Evolutionary conservation across 2,888 invertebrate species (phyloP), one percentile per base, ranked within the genome.

Genomic region (Sminthurides aquaticus): DNA sequence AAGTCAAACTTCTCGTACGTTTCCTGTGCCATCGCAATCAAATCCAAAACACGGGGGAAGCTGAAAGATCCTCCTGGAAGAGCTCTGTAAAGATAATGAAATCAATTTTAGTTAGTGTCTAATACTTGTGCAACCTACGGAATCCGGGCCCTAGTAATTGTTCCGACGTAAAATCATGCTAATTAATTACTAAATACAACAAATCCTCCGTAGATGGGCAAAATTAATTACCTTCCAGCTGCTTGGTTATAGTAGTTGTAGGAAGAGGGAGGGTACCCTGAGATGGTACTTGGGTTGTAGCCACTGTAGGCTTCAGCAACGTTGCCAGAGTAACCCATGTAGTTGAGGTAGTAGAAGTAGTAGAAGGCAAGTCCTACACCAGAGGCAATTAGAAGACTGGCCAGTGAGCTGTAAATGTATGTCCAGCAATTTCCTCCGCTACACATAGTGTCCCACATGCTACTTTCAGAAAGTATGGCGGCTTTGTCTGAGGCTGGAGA

Each of bases 1-100:
- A 72, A 74, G 57, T 74, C 74, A 62, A 74, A 74, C 62, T 72
- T 72, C 62, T 72, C 73, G 60, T 74, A 74, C 27, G 72, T 71
- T 68, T 73, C 73, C 57, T 73, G 58, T 25, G 64, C 64, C 57
- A 58, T 58, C 1, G 58, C 3, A 29, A 74, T 73, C 71, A 73
- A 71, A 55, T 74, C 72, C 62, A 74, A 58, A 28, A 74, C 72
- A 49, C 70, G 73, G 60, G 69, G 68, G 70, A 72, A 74, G 43
- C 52, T 68, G 60, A 64, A 64, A 43, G 49, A 66, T 25, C 59
- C 49, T 26, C 62, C 34, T 49, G 69, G 70, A 57, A 73, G 60
- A 34, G 73, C 57, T 57, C 73, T 73, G 56, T n/a, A 60, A 68
- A 26, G 25, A 48, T 61, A 60, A 34, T 11, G 34, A 48, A 52